Percentiles rank a stretch among this genome's conserved stretches.
Evolutionary conservation across 2,888 invertebrate species (phyloP).

Genomic region (Helobdella robusta): DNA sequence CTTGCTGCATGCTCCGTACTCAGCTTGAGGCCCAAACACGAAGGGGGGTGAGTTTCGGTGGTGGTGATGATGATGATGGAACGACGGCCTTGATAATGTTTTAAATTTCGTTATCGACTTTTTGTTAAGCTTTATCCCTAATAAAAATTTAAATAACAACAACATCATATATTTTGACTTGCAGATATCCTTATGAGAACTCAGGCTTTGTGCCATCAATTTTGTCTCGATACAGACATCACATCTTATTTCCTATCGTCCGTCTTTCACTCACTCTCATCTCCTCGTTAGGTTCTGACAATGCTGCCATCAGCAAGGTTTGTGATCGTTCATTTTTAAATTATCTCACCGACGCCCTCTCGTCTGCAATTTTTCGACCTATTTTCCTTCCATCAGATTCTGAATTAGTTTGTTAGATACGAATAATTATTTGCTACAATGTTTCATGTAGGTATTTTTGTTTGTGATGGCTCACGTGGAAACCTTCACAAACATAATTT

Average conservation of each 20-base stretch:
- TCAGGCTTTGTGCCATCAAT: conserved; percentile 33
- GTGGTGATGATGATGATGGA: no score
- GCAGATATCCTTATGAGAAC: no score
- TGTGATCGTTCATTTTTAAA: not conserved
- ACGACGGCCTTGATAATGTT: no score
- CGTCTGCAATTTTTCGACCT: not conserved
- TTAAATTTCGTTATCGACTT: no score
- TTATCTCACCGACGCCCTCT: no score
- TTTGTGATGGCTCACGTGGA: conserved; percentile 73
- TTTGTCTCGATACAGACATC: conserved; percentile 50
- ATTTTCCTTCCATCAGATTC: not conserved
- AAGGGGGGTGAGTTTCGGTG: no score
- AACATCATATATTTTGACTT: no score
- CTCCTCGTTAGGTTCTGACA: conserved; percentile 71
- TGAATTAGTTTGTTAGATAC: not conserved
- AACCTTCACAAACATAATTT: conserved; percentile 67
- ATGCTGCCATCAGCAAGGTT: conserved; percentile 59
- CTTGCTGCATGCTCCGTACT: conserved; percentile 45
- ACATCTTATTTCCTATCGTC: conserved; percentile 71
- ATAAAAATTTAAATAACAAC: no score
- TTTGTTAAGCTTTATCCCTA: no score
- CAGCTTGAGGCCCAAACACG: conserved; percentile 30
- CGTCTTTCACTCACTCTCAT: conserved; percentile 67
- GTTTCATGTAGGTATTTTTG: conserved; percentile 62
- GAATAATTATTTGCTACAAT: not conserved